Base-by-base conservation (phyloP, 2,797 vertebrate genomes). In the Jordanella pulchra region DNA sequence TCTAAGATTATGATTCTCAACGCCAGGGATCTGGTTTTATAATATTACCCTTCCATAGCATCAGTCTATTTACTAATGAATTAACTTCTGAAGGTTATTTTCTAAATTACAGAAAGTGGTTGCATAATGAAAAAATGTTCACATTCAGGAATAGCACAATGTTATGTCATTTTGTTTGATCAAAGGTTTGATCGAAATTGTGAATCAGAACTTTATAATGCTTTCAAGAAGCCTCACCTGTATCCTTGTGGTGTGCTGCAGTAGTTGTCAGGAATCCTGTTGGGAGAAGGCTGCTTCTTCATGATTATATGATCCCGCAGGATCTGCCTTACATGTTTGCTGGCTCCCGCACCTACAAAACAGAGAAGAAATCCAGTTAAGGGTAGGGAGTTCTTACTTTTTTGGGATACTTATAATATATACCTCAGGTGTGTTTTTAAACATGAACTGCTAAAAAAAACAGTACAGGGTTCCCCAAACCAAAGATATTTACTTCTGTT, bases 241-340 rank as follows among this genome's bases (percentile, higher is more conserved):
- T 88, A 92, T 71, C 81, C 88, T 48, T 75, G 65, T 14, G 79
- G 39, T 9, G 77, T 80, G 63, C 77, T 84, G 80, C 88, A 75
- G 51, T 92, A 94, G 77, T 81, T 92, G 51, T 85, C 65, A 56
- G 85, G 80, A 18, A 90, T 90, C 76, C 95, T 94, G 75, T 96
- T 95, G 72, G 95, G 91, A 28, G 93, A 92, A 3, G 96, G 94
- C 87, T 97, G 95, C 50, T 73, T 89, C 64, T 96, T 95, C 86
- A 97, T 96, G 53, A 97, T 96, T 55, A 93, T 87, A 66, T 91
- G 83, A 75, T 97, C 94, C 0, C 95, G 93, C 77, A 99, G 89
- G 75, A 95, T 97, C 91, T 96, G 94, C 86, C 91, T 97, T 39
- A 99, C 97, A 78, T 94, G 94, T 0, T 94, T 94, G 92, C 97